Percentiles rank a stretch among this genome's conserved stretches.
Evolutionary conservation across 1,140 invertebrate species (phyloP).

Genomic region (Vanessa tameamea): DNA sequence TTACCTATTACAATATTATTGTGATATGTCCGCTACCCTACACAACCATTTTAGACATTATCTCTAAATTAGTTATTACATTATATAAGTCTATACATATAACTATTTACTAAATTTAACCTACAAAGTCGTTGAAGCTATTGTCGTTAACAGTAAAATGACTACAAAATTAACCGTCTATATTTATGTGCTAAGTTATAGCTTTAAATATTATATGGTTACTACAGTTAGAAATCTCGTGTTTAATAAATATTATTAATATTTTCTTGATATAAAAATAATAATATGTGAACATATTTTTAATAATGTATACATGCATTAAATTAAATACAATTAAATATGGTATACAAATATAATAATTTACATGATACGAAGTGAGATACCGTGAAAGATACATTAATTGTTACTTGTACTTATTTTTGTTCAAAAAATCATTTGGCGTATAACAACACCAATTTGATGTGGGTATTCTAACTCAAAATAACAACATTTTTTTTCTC

Average conservation of each 20-base stretch:
- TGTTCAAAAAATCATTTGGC: too few species aligned
- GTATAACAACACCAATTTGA: too few species aligned
- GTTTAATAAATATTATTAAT: neutral
- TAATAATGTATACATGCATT: too few species aligned
- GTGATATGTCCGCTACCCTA: conserved; percentile 6
- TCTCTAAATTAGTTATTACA: neutral
- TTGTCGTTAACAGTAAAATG: conserved; percentile 5
- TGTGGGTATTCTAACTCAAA: too few species aligned
- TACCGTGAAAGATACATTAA: too few species aligned
- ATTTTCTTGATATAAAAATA: neutral
- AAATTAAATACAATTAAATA: conserved; percentile 1
- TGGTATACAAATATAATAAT: too few species aligned
- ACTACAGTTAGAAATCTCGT: neutral
- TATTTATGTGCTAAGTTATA: neutral
- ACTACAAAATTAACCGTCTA: conserved; percentile 6
- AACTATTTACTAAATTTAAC: neutral
- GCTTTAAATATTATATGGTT: neutral
- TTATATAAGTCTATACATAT: neutral
- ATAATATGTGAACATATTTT: neutral
- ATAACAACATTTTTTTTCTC: neutral
- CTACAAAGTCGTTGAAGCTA: conserved; percentile 7
- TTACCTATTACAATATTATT: neutral
- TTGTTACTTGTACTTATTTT: too few species aligned
- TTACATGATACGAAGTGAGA: too few species aligned
- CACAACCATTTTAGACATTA: neutral